Conservation (phyloP, 2,888 invertebrate species). For the Norana najaformis region DNA sequence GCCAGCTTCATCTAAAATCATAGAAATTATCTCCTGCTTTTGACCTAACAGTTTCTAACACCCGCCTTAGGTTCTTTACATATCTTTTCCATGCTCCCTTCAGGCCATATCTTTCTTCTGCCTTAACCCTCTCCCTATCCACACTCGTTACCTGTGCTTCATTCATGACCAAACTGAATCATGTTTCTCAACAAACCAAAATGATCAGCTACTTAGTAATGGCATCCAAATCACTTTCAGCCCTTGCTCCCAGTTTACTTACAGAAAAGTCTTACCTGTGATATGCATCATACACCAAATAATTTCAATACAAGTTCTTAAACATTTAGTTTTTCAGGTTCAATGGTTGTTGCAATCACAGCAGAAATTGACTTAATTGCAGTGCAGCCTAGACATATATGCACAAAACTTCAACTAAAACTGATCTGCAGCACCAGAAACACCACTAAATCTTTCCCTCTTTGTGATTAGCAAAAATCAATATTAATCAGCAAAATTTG, state of each 20-base stretch:
- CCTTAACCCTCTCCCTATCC: too few species aligned
- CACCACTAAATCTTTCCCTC: background rate
- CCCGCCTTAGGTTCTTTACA: too few species aligned
- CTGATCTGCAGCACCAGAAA: background rate
- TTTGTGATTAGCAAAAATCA: background rate
- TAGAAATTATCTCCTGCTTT: background rate
- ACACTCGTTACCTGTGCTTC: too few species aligned
- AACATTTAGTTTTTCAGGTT: background rate
- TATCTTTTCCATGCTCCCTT: too few species aligned
- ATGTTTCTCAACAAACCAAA: too few species aligned
- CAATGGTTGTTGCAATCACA: background rate
- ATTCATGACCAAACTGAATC: too few species aligned
- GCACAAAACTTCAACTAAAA: background rate
- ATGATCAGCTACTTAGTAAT: too few species aligned
- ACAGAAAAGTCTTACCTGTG: background rate
- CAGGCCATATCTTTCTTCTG: too few species aligned
- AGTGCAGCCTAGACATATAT: background rate
- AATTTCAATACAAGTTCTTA: background rate
- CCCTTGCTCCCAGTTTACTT: background rate
- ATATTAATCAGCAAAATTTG: background rate
- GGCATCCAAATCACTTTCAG: background rate
- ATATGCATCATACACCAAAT: background rate
- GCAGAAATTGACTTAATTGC: background rate
- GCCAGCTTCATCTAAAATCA: too few species aligned
- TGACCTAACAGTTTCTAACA: too few species aligned